Evolutionary conservation across 2,888 invertebrate genomes (phyloP).

Genomic region (Malacosoma neustria): DNA sequence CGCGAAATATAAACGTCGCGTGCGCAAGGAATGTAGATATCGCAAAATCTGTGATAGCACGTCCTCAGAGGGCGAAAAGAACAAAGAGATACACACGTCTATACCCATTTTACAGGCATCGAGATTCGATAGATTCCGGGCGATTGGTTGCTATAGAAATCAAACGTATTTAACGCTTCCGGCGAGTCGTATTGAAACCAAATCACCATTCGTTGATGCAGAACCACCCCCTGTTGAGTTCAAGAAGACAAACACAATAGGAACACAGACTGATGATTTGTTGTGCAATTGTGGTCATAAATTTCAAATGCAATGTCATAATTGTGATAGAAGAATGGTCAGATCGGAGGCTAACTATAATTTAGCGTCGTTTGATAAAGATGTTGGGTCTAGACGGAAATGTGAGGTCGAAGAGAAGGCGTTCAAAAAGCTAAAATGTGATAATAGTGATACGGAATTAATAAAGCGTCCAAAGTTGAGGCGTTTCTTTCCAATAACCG

Average conservation of each 20-base stretch:
- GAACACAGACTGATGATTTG: conserved; percentile 59
- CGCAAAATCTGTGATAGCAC: conserved; percentile 59
- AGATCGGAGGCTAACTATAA: conserved; percentile 58
- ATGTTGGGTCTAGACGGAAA: conserved; percentile 29
- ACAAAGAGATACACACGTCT: conserved; percentile 54
- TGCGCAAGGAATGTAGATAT: conserved; percentile 58
- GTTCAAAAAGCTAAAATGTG: conserved; percentile 67
- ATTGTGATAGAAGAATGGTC: conserved; percentile 44
- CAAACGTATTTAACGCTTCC: conserved; percentile 63
- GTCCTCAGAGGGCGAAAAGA: conserved; percentile 55
- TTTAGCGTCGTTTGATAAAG: conserved; percentile 35
- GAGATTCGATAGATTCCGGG: conserved; percentile 60
- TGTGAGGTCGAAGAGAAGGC: conserved; percentile 41
- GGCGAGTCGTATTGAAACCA: conserved; percentile 49
- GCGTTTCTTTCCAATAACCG: conserved; percentile 46
- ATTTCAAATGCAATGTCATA: conserved; percentile 35
- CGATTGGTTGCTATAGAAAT: conserved; percentile 62
- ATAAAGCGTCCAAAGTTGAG: conserved; percentile 59
- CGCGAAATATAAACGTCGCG: conserved; percentile 59
- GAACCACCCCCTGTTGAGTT: conserved; percentile 38
- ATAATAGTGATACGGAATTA: conserved; percentile 45
- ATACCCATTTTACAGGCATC: conserved; percentile 68
- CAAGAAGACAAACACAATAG: conserved; percentile 46
- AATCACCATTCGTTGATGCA: conserved; percentile 49
- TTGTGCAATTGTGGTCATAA: conserved; percentile 46